Base-by-base conservation (phyloP, 1,140 invertebrate genomes). In the Formica exsecta region DNA sequence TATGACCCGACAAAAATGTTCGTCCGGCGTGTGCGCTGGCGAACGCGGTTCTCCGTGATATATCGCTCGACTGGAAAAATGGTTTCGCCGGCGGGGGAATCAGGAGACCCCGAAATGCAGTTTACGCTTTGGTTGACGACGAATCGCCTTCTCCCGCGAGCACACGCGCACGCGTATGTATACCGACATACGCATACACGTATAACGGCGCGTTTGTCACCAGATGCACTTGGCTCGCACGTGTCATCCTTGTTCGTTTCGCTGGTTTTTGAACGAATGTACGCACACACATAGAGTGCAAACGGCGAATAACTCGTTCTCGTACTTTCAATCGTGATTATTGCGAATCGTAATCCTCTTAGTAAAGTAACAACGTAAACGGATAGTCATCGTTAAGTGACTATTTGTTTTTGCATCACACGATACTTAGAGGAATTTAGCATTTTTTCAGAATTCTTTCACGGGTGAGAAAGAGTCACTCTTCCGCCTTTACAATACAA, bases 61-160 rank as follows among this genome's bases (percentile, higher is more conserved):
- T 90, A 92, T 87, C 54, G 74, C 62, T 38, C 77, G 62, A 61
- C 71, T 77, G 87, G 90, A 91, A 90, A 91, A 92, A 92, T 87
- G 85, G 88, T 84, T 84, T 76, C 57, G 57, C 84, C 71, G 54
- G 61, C 54, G 73, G 19, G 61, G 71, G 79, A 62, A 81, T 64
- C 77, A 80, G 68, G 62, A 86, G 85, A 87, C 85, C 71, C 77
- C 77, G 86, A 91, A 92, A 92, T 85, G 85, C 86, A 88, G 88
- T 91, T 92, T 88, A 92, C 91, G 86, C 86, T 91, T 89, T 88
- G 85, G 76, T 88, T 81, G 85, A 89, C 90, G 76, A 88, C 88
- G 88, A 87, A 89, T 76, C 87, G 85, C 89, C 89, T 89, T 90
- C 77, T 44, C 66, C 41, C 9, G 4, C 13, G 48, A 16, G 5